Conservation (phyloP, 2,888 invertebrate genomes). For the Leptinotarsa haldemani region DNA sequence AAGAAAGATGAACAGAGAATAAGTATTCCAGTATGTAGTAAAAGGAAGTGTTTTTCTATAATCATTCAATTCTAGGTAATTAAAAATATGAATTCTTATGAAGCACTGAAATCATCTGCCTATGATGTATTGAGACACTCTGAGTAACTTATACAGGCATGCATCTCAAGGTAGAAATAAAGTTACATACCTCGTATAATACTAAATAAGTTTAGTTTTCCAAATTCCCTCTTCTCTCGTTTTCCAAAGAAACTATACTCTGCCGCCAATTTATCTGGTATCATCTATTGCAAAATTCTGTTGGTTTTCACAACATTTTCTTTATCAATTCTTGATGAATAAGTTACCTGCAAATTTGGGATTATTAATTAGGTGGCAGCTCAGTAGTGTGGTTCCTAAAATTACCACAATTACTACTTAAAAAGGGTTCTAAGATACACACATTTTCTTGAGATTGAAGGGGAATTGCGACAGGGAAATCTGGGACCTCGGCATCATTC, state of each 20-base stretch:
- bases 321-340: slow-evolving; percentile 27
- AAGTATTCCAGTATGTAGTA: slow-evolving; percentile 26
- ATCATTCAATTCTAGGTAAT: slow-evolving; percentile 2
- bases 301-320: slow-evolving; percentile 23
- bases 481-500: slow-evolving; percentile 2
- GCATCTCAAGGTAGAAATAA: background rate
- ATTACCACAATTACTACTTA: slow-evolving; percentile 28
- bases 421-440: slow-evolving; percentile 23
- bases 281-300: slow-evolving; percentile 27
- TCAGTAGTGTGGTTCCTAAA: background rate
- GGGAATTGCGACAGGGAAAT: slow-evolving; percentile 23
- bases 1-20: slow-evolving; percentile 23
- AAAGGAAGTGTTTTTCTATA: slow-evolving; percentile 4
- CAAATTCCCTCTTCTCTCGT: slow-evolving; percentile 31
- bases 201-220: slow-evolving; percentile 19
- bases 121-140: background rate
- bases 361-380: slow-evolving; percentile 13
- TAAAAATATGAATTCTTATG: background rate
- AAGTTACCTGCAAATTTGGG: slow-evolving; percentile 22
- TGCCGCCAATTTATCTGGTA: slow-evolving; percentile 26
- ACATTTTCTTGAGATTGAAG: slow-evolving; percentile 26
- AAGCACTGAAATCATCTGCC: background rate
- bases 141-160: background rate
- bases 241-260: slow-evolving; percentile 32
- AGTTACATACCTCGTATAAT: slow-evolving; percentile 25